phyloP scores from a whole-genome alignment of 2,888 invertebrate genomes.

The Idaea dimidiata region DNA sequence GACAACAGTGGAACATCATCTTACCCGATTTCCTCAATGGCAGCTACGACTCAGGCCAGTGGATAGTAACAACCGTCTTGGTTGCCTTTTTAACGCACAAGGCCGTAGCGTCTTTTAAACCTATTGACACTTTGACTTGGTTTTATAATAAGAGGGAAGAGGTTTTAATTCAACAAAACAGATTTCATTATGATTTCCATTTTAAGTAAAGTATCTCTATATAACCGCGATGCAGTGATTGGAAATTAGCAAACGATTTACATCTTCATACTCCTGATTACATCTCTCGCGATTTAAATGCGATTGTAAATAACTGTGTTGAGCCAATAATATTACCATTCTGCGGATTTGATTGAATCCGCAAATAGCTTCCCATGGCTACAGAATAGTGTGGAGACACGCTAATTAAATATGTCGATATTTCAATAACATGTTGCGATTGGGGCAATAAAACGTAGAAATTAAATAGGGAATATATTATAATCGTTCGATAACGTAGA shows the following conservation, averaged over 20 bases:
- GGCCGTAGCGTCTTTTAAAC: too few species aligned
- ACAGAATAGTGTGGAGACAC: conserved; percentile 41
- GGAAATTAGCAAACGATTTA: conserved; percentile 32
- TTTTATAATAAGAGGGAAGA: not conserved
- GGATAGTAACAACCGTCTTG: too few species aligned
- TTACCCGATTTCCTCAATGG: too few species aligned
- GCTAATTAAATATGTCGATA: conserved; percentile 26
- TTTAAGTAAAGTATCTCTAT: not conserved
- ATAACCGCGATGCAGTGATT: not conserved
- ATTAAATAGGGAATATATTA: not conserved
- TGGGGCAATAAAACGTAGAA: not conserved
- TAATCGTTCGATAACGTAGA: not conserved
- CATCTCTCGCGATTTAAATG: conserved; percentile 22
- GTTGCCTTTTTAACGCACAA: too few species aligned
- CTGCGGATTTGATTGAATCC: conserved; percentile 75
- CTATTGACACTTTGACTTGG: too few species aligned
- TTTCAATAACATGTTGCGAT: conserved; percentile 3
- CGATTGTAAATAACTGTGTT: conserved; percentile 49
- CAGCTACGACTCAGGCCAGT: too few species aligned
- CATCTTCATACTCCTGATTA: conserved; percentile 14
- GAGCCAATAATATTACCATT: conserved; percentile 66
- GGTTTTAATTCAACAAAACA: not conserved
- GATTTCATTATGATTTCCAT: not conserved
- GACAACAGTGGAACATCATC: too few species aligned
- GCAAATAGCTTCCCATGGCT: conserved; percentile 75